Evolutionary conservation across 2,888 invertebrate species (phyloP), one percentile per base, ranked within the genome.

Genomic region (Amphipyra berbera): DNA sequence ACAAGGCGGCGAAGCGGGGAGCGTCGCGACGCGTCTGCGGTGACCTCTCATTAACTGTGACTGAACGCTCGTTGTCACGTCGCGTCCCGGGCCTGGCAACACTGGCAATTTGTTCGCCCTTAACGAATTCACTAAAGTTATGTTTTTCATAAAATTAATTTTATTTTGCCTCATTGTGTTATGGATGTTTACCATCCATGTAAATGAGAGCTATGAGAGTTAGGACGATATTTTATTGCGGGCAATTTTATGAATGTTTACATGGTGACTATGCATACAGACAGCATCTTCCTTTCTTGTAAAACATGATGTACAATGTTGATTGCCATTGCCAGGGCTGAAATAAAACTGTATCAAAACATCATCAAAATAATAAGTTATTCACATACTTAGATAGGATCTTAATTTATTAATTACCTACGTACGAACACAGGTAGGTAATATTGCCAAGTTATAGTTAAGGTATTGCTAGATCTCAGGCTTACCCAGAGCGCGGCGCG

Each of bases 141-240:
- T 88, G 88, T 85, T 87, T 90, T 88, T 87, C 86, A 87, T 89
- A 81, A 83, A 86, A 91, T 90, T 89, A 87, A 89, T 90, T 90
- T 87, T 81, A 88, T 89, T 89, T 85, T 67, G 71, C 80, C 73
- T 79, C 82, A 82, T 86, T 86, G 81, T 82, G 79, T 59, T 68
- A 68, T 68, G 46, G 59, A 68, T 64, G 68, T 78, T 82, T n/a
- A n/a, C n/a, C n/a, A n/a, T 74, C 81, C 76, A 80, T 83, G 82
- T 84, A 83, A 88, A 85, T 85, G 84, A 76, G 79, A 76, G 73
- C 73, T 49, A n/a, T n/a, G 73, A 65, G 73, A 69, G 73, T 69
- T 73, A 75, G 60, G 62, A 54, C 58, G 64, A 71, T 76, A 68
- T 72, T 81, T 70, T 67, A 69, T 64, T 68, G 73, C 57, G 49